A percentile compares a stretch with the other conserved stretches of the same genome.
phyloP scores from a whole-genome alignment of 2,797 vertebrate genomes.

The Pogonophryne albipinna region DNA sequence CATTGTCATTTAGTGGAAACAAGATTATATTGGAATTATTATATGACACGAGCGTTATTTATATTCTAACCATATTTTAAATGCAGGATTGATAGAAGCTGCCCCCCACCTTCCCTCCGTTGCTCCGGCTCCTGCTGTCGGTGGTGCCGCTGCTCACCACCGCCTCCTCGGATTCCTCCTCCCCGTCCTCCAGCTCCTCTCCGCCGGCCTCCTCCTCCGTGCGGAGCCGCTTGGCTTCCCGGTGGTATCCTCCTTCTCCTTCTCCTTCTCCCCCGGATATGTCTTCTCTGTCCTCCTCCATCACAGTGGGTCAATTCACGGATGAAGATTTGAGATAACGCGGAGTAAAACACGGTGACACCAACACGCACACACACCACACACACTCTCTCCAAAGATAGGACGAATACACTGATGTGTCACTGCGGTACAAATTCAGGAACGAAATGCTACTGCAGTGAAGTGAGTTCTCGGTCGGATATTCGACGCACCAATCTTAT shows the following conservation, averaged over 20 bases:
- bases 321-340: neutral
- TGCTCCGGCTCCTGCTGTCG: conserved; percentile 29
- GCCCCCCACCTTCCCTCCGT: conserved; percentile 43
- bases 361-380: neutral
- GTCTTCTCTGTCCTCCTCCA: conserved; percentile 71
- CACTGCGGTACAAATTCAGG: conserved; percentile 29
- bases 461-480: too few species aligned
- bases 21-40: neutral
- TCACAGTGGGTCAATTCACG: conserved; percentile 18
- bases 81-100: neutral
- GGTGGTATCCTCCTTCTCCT: conserved; percentile 38
- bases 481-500: too few species aligned
- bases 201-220: conserved; percentile 26
- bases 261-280: conserved; percentile 21
- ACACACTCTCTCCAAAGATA: conserved; percentile 10
- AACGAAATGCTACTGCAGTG: too few species aligned
- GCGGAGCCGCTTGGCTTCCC: conserved; percentile 54
- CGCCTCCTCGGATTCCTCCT: conserved; percentile 44
- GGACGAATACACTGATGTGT: conserved; percentile 1
- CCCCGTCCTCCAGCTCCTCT: conserved; percentile 51
- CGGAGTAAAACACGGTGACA: conserved; percentile 20
- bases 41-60: neutral
- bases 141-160: conserved; percentile 12
- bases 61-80: neutral
- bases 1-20: neutral